Base-by-base conservation (phyloP, 2,113 vertebrate genomes). In the Capreolus pygargus region DNA sequence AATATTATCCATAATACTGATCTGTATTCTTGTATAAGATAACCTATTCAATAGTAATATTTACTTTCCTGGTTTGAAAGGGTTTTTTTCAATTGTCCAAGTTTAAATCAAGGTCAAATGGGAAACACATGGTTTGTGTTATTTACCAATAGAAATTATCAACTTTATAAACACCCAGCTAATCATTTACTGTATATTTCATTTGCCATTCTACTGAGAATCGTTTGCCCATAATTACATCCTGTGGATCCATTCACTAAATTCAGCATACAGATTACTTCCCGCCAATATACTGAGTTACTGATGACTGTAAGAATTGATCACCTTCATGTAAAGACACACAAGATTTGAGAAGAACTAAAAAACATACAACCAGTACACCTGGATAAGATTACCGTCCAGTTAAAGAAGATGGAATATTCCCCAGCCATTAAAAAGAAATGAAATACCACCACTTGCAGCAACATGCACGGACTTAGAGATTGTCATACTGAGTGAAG, bases 141-240 rank as follows among this genome's bases (percentile, higher is more conserved):
- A 98, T 98, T 98, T 98, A 98, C 95, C 88, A 98, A 96, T 90
- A 96, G 78, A 91, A 84, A 97, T 96, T 11, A 97, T 52, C 97
- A 96, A 45, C 30, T 12, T 58, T 89, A 97, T 96, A 97, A 97
- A 97, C 96, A 79, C 90, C 94, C 86, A 97, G 92, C 87, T 97
- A 93, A 92, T 97, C 91, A 96, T 97, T 98, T 97, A 95, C 86
- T 95, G n/a, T 23, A 97, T 90, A 33, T 90, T 79, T 90, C 57
- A 23, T 25, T 30, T 58, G 43, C 74, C 14, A 84, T 84, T 57
- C 82, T 36, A 36, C 54, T 84, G 82, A 84, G 36, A 28, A 84
- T 70, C 15, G 1, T 28, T 84, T 57, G 23, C n/a, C n/a, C n/a
- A 84, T 15, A 84, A 57, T 84, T 84, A 39, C 7, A 5, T 57